A percentile compares a stretch with the other conserved stretches of the same genome.
Conservation (phyloP, 2,113 vertebrate genomes). For the Larimichthys polyactis region DNA sequence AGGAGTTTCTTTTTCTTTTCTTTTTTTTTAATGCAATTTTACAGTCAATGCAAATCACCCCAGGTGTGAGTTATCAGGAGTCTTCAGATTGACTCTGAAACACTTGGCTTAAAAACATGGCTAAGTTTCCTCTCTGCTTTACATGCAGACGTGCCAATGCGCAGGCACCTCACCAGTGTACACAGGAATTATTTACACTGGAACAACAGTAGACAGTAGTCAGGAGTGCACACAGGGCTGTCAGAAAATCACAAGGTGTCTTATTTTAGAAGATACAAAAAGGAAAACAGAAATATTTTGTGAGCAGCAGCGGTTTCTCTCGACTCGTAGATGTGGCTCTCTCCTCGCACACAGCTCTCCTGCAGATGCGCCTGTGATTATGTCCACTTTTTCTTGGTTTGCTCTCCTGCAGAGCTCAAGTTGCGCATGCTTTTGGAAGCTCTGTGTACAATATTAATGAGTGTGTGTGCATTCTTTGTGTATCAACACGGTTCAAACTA, state of each 20-base stretch:
- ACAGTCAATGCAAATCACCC: constrained; percentile 20
- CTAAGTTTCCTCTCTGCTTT: neutral
- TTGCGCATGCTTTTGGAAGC: neutral
- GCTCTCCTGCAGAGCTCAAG: neutral
- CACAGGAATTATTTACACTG: neutral
- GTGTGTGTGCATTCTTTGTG: neutral
- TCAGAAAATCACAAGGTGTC: neutral
- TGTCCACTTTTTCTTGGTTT: neutral
- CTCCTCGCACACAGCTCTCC: constrained; percentile 10
- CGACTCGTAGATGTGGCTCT: constrained; percentile 3
- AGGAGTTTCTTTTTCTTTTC: neutral
- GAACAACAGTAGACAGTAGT: neutral
- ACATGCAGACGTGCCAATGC: neutral
- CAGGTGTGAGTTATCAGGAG: neutral
- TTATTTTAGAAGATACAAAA: neutral
- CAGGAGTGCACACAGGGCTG: neutral
- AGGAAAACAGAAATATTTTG: neutral
- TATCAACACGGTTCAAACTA: neutral
- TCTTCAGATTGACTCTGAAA: neutral
- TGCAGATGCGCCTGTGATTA: constrained; percentile 3
- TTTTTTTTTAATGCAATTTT: neutral
- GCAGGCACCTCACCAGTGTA: neutral
- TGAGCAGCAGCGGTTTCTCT: constrained; percentile 13
- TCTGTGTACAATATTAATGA: neutral
- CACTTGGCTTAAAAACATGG: neutral